phyloP scores from a whole-genome alignment of 2,888 invertebrate species.

The Conchocele bisecta region DNA sequence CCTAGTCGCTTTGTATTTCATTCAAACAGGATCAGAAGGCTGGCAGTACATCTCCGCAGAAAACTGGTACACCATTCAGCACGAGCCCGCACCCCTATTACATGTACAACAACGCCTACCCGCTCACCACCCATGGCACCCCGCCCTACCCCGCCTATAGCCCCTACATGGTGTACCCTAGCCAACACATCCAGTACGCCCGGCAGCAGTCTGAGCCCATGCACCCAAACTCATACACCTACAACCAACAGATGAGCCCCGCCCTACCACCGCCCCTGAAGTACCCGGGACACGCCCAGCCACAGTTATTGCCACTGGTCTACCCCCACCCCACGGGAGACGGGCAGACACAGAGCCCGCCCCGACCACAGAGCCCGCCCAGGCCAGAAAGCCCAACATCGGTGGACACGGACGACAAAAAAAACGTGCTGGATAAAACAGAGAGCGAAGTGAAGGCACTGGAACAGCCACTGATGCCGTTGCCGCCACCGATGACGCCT shows the following conservation, averaged over 20 bases:
- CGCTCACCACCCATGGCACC: not conserved
- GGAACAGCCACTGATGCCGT: conserved; percentile 47
- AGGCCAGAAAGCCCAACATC: conserved; percentile 7
- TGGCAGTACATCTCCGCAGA: conserved; percentile 38
- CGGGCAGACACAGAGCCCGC: not conserved
- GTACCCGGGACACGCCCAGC: conserved; percentile 14
- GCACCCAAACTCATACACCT: not conserved
- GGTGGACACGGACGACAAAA: conserved; percentile 13
- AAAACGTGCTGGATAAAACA: not conserved
- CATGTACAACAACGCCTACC: conserved; percentile 42
- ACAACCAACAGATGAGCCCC: too few species aligned
- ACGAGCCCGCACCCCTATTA: conserved; percentile 35
- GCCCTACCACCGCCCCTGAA: conserved; percentile 11
- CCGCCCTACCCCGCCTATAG: conserved; percentile 6
- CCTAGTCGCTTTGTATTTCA: too few species aligned
- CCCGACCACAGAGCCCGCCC: not conserved
- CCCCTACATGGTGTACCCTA: conserved; percentile 15
- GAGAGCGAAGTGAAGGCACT: not conserved
- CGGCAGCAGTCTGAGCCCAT: conserved; percentile 6
- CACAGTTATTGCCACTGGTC: not conserved
- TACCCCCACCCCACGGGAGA: conserved; percentile 15
- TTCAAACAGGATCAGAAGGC: conserved; percentile 52
- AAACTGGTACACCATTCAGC: conserved; percentile 7
- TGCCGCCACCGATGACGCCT: conserved; percentile 72
- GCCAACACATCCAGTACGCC: not conserved